Percentiles rank a stretch among this genome's conserved stretches.
Evolutionary conservation across 2,888 invertebrate genomes (phyloP).

Genomic region (Bruchidius siliquastri): DNA sequence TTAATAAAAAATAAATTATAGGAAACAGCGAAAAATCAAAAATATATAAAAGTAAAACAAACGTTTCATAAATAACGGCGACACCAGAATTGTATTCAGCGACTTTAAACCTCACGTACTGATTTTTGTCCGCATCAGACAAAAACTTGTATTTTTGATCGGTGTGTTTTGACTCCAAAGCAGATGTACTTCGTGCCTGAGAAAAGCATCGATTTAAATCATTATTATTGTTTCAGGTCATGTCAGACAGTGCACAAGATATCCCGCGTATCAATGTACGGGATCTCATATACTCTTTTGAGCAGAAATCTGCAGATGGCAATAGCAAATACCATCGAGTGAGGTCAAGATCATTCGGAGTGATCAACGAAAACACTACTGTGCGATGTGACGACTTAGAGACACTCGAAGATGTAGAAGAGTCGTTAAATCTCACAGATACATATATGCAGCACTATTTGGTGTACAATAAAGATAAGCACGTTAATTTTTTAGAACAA

Average conservation of each 20-base stretch:
- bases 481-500: constrained; percentile 27
- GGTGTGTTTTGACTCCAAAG: too few species aligned
- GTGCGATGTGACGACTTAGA: constrained; percentile 11
- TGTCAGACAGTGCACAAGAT: not conserved
- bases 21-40: too few species aligned
- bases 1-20: too few species aligned
- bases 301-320: constrained; percentile 8
- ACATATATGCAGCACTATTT: constrained; percentile 21
- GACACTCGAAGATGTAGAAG: constrained; percentile 22
- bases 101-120: too few species aligned
- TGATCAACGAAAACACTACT: constrained; percentile 13
- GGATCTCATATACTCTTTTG: constrained; percentile 14
- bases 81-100: too few species aligned
- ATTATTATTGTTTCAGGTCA: constrained; percentile 1
- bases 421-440: constrained; percentile 21
- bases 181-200: too few species aligned
- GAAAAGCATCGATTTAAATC: too few species aligned
- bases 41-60: too few species aligned
- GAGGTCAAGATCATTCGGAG: constrained; percentile 17
- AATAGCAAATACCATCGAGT: constrained; percentile 4
- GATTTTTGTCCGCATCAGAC: too few species aligned
- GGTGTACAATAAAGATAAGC: constrained; percentile 27
- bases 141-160: too few species aligned
- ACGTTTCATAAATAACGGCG: too few species aligned
- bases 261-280: constrained; percentile 7